Conservation (phyloP, 2,797 vertebrate species). For the Eremophila alpestris region DNA sequence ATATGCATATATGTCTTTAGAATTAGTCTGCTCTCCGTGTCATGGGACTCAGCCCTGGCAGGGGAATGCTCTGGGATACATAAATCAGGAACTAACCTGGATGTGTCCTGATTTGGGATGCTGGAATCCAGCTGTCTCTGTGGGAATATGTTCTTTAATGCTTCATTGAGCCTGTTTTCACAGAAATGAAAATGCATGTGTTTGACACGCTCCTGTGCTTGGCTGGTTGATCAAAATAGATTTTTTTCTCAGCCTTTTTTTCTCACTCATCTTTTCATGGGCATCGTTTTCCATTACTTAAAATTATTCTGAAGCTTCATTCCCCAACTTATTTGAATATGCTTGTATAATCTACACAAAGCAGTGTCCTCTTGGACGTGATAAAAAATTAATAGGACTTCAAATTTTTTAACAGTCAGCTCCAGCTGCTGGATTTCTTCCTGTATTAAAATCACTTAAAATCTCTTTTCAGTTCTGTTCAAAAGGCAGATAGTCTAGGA, state of each 20-base stretch:
- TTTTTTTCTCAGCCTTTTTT: constrained; percentile 45
- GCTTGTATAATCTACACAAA: constrained; percentile 30
- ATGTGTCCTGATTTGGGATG: constrained; percentile 63
- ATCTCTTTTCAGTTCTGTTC: constrained; percentile 19
- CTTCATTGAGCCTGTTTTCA: constrained; percentile 65
- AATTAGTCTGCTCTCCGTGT: constrained; percentile 42
- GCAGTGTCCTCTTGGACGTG: constrained; percentile 55
- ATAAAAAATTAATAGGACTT: constrained; percentile 71
- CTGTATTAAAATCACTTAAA: constrained; percentile 62
- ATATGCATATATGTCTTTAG: constrained; percentile 48
- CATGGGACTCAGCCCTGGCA: constrained; percentile 59
- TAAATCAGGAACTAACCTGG: constrained; percentile 70
- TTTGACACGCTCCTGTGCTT: constrained; percentile 63
- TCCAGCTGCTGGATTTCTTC: constrained; percentile 54
- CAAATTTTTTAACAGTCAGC: constrained; percentile 55
- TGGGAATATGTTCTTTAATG: constrained; percentile 74
- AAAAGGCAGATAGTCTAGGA: constrained; percentile 41
- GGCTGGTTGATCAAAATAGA: constrained; percentile 69
- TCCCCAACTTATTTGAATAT: constrained; percentile 55
- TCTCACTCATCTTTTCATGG: constrained; percentile 52
- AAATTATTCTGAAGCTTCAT: constrained; percentile 52
- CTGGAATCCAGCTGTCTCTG: constrained; percentile 62
- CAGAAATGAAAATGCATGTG: constrained; percentile 74
- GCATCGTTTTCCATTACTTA: constrained; percentile 50
- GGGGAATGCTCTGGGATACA: constrained; percentile 45